A percentile compares a stretch with the other conserved stretches of the same genome.
These are phyloP conservation scores for Plebejus anna DNA, from an alignment of 2,888 invertebrate species.

Conservation along the genomic window DNA sequence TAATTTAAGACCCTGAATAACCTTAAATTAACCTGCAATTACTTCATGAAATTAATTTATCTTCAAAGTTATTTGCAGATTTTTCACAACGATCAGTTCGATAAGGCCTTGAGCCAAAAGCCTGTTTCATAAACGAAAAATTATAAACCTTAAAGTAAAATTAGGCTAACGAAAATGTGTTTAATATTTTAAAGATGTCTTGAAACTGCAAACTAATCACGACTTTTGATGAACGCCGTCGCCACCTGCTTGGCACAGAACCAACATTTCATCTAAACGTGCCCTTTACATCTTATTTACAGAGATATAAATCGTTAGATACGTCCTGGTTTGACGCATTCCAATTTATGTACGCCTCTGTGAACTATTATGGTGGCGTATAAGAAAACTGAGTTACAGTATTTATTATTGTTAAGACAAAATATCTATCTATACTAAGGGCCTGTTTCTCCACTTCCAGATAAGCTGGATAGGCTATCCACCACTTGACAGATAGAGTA, in stretches of 20 bases:
- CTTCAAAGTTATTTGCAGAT: too few relatives aligned
- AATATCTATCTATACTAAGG: too few relatives aligned
- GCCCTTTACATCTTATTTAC: constrained; percentile 12
- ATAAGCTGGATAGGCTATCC: too few relatives aligned
- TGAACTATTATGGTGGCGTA: neutral
- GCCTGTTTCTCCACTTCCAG: too few relatives aligned
- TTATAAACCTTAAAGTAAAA: neutral
- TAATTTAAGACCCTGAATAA: too few relatives aligned
- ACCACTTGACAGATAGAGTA: too few relatives aligned
- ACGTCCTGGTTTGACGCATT: neutral
- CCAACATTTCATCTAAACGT: constrained; percentile 20
- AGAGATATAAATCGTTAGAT: neutral
- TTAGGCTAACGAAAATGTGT: neutral
- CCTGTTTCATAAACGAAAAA: neutral
- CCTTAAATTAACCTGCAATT: too few relatives aligned
- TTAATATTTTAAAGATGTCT: neutral
- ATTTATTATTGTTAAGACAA: too few relatives aligned
- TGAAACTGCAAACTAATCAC: neutral
- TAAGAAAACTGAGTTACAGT: too few relatives aligned
- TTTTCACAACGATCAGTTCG: neutral
- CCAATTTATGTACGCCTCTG: neutral
- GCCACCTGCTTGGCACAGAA: constrained; percentile 12
- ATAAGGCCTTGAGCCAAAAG: neutral
- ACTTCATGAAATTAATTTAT: too few relatives aligned
- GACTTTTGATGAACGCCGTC: neutral